A percentile compares a stretch with the other conserved stretches of the same genome.
These are phyloP conservation scores for Terrapene triunguis DNA, from an alignment of 2,113 vertebrate species.

Conservation along the genomic window DNA sequence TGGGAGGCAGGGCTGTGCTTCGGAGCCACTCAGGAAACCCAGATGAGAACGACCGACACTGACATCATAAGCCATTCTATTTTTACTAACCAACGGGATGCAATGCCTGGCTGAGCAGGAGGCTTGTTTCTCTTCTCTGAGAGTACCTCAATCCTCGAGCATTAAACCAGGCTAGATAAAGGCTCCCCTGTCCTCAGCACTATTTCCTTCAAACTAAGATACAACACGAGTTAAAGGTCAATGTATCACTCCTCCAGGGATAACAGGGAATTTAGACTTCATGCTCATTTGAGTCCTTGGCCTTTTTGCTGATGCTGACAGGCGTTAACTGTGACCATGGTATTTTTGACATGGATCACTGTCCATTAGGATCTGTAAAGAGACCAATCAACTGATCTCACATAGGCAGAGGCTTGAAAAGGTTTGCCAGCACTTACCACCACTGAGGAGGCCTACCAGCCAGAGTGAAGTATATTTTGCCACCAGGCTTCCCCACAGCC, in stretches of 20 bases:
- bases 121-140: slow-evolving; percentile 11
- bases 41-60: slow-evolving; percentile 63
- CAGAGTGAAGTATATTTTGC: accelerated
- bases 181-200: background rate
- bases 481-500: background rate
- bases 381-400: background rate
- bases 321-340: accelerated
- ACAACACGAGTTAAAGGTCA: background rate
- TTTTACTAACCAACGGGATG: slow-evolving; percentile 66
- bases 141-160: background rate
- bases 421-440: background rate
- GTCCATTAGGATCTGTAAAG: background rate
- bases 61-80: slow-evolving; percentile 70
- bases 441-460: accelerated
- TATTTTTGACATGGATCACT: background rate
- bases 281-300: background rate
- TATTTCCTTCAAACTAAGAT: background rate
- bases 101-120: background rate
- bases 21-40: slow-evolving; percentile 54
- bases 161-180: background rate
- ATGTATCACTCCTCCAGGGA: accelerated
- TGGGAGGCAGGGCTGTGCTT: background rate
- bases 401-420: background rate
- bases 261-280: background rate
- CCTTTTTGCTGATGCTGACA: accelerated